phyloP scores from a whole-genome alignment of 2,888 invertebrate genomes.

The Andrena trimmerana region DNA sequence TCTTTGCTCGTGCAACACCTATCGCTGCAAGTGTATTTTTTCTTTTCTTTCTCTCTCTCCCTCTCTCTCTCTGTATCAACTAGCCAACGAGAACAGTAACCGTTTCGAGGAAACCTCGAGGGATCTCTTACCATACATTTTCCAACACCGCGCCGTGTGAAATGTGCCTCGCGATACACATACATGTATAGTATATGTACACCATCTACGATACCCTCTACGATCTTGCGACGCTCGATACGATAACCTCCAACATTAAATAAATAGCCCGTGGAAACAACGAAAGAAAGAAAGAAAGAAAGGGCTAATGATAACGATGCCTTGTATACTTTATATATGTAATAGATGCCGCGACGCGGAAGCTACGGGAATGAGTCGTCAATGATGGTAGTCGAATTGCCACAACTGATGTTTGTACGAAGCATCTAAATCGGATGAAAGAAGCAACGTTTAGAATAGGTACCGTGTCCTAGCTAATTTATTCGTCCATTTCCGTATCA shows the following conservation, averaged over 20 bases:
- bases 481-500: neutral
- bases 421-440: neutral
- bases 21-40: neutral
- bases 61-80: too few relatives aligned
- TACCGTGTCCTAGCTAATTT: neutral
- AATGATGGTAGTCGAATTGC: neutral
- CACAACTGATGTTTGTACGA: neutral
- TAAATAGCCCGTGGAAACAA: conserved; percentile 16
- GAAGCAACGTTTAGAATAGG: neutral
- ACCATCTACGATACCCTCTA: conserved; percentile 47
- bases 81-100: neutral
- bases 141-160: neutral
- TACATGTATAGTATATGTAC: neutral
- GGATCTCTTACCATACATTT: neutral
- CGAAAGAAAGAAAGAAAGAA: conserved; percentile 22
- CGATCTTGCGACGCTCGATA: conserved; percentile 28
- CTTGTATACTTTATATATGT: neutral
- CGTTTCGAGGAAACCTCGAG: neutral
- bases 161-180: conserved; percentile 16
- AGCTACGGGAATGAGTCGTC: neutral
- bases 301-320: conserved; percentile 34
- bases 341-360: neutral
- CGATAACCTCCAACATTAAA: conserved; percentile 48
- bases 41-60: neutral
- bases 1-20: neutral